phyloP scores from a whole-genome alignment of 2,888 invertebrate genomes.

The Sarcophaga caerulescens region DNA sequence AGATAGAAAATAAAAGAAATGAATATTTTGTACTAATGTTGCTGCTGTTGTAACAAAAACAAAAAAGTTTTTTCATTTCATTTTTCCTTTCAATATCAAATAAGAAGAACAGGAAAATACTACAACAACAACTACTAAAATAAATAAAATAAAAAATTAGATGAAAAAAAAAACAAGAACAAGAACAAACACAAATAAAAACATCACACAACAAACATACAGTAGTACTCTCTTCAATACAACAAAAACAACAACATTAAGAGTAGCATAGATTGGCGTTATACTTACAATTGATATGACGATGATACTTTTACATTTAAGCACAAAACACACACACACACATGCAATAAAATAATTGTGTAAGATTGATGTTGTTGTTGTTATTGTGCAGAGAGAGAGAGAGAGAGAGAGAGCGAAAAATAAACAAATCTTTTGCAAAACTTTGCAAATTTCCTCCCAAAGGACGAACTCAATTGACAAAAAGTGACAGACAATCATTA shows the following conservation, averaged over 20 bases:
- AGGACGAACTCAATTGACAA: slow-evolving; percentile 58
- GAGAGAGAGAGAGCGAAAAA: slow-evolving; percentile 10
- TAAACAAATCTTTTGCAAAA: slow-evolving; percentile 63
- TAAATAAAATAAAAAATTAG: not conserved
- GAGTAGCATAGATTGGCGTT: slow-evolving; percentile 10
- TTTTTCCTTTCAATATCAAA: slow-evolving; percentile 61
- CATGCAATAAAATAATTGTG: not conserved
- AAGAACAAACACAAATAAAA: slow-evolving; percentile 8
- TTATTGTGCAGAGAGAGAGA: not conserved
- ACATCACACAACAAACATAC: too few relatives aligned
- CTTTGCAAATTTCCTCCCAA: slow-evolving; percentile 64
- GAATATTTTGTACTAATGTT: slow-evolving; percentile 2
- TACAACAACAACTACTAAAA: slow-evolving; percentile 3
- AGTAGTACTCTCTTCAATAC: too few relatives aligned
- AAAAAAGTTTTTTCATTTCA: slow-evolving; percentile 26
- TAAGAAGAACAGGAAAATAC: slow-evolving; percentile 22
- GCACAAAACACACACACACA: not conserved
- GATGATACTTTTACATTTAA: slow-evolving; percentile 29
- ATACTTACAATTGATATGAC: slow-evolving; percentile 39
- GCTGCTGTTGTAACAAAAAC: not conserved
- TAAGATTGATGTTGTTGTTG: not conserved
- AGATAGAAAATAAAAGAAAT: slow-evolving; percentile 8
- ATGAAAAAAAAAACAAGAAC: slow-evolving; percentile 27
- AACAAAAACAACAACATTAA: slow-evolving; percentile 18
- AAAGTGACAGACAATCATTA: slow-evolving; percentile 67